Evolutionary conservation across 2,113 vertebrate species (phyloP).

Genomic region (Sciurus niger): DNA sequence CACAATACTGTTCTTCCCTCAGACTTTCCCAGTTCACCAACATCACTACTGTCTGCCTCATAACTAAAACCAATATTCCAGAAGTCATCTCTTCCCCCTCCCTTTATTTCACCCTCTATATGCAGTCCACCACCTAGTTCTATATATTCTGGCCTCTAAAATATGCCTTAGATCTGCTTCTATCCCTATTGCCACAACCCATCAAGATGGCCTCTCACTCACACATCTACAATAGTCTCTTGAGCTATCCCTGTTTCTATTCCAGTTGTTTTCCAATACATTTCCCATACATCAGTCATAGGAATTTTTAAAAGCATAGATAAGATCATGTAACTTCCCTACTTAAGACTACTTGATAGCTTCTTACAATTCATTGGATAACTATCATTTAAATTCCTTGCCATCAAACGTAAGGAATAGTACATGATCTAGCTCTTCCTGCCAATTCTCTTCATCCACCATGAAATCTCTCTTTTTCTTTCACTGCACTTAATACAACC

Average conservation of each 20-base stretch:
- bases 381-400: not conserved
- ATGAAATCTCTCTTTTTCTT: not conserved
- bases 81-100: not conserved
- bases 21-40: not conserved
- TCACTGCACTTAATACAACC: not conserved
- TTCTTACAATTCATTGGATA: not conserved
- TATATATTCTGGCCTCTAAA: not conserved
- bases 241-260: not conserved
- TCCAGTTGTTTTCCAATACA: conserved; percentile 29
- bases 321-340: not conserved
- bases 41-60: not conserved
- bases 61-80: not conserved
- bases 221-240: not conserved
- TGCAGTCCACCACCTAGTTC: not conserved
- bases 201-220: not conserved
- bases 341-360: not conserved
- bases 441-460: not conserved
- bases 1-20: not conserved
- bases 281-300: not conserved
- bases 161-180: not conserved
- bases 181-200: not conserved
- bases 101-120: not conserved
- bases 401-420: not conserved
- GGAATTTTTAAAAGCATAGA: conserved; percentile 13
- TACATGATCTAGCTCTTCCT: not conserved